Evolutionary conservation across 2,113 vertebrate genomes (phyloP), one percentile per base, ranked within the genome.

Genomic region (Melanotaenia duboulayi): DNA sequence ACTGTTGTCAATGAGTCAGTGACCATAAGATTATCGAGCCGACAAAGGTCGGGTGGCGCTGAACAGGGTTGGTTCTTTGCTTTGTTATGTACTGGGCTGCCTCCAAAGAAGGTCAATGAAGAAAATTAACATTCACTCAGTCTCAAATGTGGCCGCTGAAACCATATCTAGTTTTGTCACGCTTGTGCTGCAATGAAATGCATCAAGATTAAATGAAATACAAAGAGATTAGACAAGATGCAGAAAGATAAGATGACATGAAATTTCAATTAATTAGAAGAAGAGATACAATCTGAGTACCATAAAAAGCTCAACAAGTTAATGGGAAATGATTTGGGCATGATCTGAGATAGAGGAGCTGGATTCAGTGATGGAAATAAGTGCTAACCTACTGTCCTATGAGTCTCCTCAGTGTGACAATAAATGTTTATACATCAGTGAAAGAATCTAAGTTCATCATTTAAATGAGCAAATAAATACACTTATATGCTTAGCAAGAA

Each of bases 1-100:
- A 11, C 28, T 7, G 11, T 9, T 50, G 39, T 40, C 24, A 22
- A 40, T 25, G 35, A 77, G 87, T 87, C 85, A 85, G 14, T 62
- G 66, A 75, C 83, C 80, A 79, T 74, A 61, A 81, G 69, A 56
- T 76, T 49, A 76, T 63, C 11, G 25, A 49, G 46, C 51, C 54
- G 23, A 71, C 66, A 82, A 68, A 72, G 60, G 73, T 68, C 12
- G 23, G 19, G 37, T 12, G 61, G 17, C 11, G n/a, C 11, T 35
- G 19, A 48, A 32, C 52, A 13, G 24, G 9, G 22, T 17, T 37
- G 40, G 67, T n/a, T 48, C 2, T 39, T 5, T 65, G 28, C 24
- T 28, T 50, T 71, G 49, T 23, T 68, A 44, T 11, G 7, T 42
- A 42, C 39, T 11, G 10, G 49, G 25, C n/a, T 28, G 7, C 20